Percentiles rank a stretch among this genome's conserved stretches.
phyloP scores from a whole-genome alignment of 2,888 invertebrate species.

The Apodemia duryi region DNA sequence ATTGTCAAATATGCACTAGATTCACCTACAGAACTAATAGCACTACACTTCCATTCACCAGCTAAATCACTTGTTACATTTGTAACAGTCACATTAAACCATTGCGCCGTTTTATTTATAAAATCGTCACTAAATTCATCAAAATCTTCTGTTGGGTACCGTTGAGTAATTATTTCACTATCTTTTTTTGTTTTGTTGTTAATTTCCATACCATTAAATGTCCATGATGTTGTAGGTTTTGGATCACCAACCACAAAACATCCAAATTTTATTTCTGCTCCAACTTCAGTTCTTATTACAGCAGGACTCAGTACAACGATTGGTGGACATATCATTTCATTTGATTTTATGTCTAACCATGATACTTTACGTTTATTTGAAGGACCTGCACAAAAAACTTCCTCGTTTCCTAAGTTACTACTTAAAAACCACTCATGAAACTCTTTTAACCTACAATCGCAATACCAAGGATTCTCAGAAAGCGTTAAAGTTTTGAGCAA shows the following conservation, averaged over 20 bases:
- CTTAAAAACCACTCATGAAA: conserved; percentile 91
- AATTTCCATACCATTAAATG: conserved; percentile 81
- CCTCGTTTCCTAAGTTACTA: conserved; percentile 86
- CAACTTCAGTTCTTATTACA: conserved; percentile 84
- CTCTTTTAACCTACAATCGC: conserved; percentile 90
- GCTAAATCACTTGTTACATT: conserved; percentile 90
- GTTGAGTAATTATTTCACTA: conserved; percentile 56
- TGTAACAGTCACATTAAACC: conserved; percentile 90
- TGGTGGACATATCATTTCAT: conserved; percentile 90
- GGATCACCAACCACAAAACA: conserved; percentile 91
- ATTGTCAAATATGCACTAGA: conserved; percentile 80
- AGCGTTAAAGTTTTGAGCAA: conserved; percentile 87
- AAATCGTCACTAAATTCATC: conserved; percentile 62
- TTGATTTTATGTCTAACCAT: conserved; percentile 86
- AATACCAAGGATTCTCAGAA: conserved; percentile 93
- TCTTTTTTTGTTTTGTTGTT: conserved; percentile 51
- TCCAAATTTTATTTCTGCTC: conserved; percentile 89
- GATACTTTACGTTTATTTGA: conserved; percentile 80
- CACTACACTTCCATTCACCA: conserved; percentile 91
- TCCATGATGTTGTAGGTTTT: conserved; percentile 88
- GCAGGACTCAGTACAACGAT: conserved; percentile 80
- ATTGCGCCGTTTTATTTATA: conserved; percentile 76
- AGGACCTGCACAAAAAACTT: conserved; percentile 86
- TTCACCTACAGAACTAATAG: conserved; percentile 82
- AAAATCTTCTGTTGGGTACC: conserved; percentile 48